phyloP scores from a whole-genome alignment of 2,797 vertebrate species.

The Masticophis lateralis region DNA sequence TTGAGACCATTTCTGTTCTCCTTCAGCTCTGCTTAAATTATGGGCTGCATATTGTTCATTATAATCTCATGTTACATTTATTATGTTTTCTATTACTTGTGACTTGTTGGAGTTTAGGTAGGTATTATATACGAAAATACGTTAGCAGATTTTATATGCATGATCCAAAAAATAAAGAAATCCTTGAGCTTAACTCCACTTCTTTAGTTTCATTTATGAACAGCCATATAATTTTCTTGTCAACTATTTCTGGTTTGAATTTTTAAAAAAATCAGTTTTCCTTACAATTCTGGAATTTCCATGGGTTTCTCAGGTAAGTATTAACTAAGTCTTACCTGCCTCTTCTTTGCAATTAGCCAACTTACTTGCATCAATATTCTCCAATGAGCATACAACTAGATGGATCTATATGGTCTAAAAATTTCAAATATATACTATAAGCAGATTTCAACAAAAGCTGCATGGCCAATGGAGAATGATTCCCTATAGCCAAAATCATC shows the following conservation, averaged over 20 bases:
- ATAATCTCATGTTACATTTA: neutral
- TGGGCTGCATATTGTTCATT: neutral
- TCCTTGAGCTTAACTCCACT: neutral
- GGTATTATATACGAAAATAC: neutral
- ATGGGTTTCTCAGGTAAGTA: neutral
- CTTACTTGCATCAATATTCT: neutral
- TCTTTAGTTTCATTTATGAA: neutral
- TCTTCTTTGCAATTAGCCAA: neutral
- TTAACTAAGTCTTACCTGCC: neutral
- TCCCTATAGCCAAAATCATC: neutral
- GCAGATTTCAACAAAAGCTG: neutral
- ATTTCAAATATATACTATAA: neutral
- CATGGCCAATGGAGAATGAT: neutral
- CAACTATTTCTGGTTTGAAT: neutral
- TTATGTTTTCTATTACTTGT: neutral
- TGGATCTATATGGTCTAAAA: neutral
- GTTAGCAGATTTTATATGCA: neutral
- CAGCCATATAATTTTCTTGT: neutral
- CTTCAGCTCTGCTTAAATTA: neutral
- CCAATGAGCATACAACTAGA: neutral
- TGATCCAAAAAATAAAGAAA: neutral
- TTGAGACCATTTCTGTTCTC: neutral
- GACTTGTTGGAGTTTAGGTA: neutral
- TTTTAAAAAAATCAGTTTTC: neutral
- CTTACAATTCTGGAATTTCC: neutral